A percentile compares a stretch with the other conserved stretches of the same genome.
These are phyloP conservation scores for Platycnemis pennipes DNA, from an alignment of 2,888 invertebrate species.

Conservation along the genomic window DNA sequence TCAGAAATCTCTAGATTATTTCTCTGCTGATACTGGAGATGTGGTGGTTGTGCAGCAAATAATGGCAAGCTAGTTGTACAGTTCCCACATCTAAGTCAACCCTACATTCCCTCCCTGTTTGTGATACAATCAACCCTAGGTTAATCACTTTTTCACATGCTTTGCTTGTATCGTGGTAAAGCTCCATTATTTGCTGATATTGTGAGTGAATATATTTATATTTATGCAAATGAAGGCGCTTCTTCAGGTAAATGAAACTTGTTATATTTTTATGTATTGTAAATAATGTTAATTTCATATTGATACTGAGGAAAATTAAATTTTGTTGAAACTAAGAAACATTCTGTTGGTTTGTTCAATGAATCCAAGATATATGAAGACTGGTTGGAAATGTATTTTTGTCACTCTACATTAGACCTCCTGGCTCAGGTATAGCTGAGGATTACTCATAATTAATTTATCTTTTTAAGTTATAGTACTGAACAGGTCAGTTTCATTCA, in stretches of 20 bases:
- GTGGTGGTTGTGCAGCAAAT: conserved; percentile 83
- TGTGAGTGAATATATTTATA: conserved; percentile 28
- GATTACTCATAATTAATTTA: too few species aligned
- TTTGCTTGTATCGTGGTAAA: conserved; percentile 10
- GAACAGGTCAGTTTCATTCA: too few species aligned
- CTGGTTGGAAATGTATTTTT: too few species aligned
- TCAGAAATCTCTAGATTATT: conserved; percentile 90
- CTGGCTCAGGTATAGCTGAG: too few species aligned
- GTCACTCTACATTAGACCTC: too few species aligned
- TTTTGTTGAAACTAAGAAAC: background rate
- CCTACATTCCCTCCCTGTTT: conserved; percentile 30
- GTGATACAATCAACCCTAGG: conserved; percentile 21
- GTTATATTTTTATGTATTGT: conserved; percentile 63
- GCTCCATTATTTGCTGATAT: conserved; percentile 29
- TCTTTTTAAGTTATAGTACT: too few species aligned
- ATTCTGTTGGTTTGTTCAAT: too few species aligned
- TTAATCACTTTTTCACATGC: background rate
- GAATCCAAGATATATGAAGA: too few species aligned
- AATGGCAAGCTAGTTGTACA: conserved; percentile 1
- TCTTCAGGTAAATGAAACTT: conserved; percentile 31
- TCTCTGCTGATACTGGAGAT: conserved; percentile 92
- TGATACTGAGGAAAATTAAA: conserved; percentile 33
- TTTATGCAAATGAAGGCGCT: conserved; percentile 12
- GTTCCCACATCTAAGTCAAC: background rate
- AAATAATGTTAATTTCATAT: conserved; percentile 56